Conservation (phyloP, 2,797 vertebrate species). For the Erpetoichthys calabaricus region DNA sequence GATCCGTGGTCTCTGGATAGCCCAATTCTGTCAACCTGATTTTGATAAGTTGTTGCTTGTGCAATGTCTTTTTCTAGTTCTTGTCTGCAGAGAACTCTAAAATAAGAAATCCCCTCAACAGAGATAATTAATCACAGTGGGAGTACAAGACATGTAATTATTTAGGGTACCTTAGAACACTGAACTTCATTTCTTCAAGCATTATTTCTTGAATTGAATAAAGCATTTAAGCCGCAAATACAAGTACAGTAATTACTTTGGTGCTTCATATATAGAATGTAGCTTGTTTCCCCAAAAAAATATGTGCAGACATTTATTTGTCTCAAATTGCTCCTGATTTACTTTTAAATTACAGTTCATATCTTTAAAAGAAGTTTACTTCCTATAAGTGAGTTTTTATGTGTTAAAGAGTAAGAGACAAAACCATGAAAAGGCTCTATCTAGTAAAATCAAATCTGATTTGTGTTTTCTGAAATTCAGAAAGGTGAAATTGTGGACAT, state of each 20-base stretch:
- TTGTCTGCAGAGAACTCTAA: constrained; percentile 51
- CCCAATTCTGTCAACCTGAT: constrained; percentile 52
- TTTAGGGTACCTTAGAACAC: constrained; percentile 58
- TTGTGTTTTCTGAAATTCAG: too few relatives aligned
- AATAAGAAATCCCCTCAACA: constrained; percentile 56
- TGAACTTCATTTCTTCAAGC: constrained; percentile 11
- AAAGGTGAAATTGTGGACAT: too few relatives aligned
- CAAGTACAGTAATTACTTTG: not conserved
- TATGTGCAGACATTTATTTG: too few relatives aligned
- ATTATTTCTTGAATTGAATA: constrained; percentile 14
- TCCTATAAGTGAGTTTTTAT: too few relatives aligned
- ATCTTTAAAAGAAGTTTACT: too few relatives aligned
- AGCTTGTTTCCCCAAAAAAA: too few relatives aligned
- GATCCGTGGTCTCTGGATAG: constrained; percentile 23
- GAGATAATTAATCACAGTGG: constrained; percentile 71
- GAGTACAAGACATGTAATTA: constrained; percentile 62
- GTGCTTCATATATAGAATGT: too few relatives aligned
- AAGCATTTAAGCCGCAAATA: constrained; percentile 11
- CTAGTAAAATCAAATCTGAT: too few relatives aligned
- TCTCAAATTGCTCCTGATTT: too few relatives aligned
- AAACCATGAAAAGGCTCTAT: too few relatives aligned
- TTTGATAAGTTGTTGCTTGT: constrained; percentile 48
- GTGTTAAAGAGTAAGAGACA: too few relatives aligned
- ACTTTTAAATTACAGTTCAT: too few relatives aligned
- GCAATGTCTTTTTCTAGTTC: constrained; percentile 35